Base-by-base conservation (phyloP, 2,797 vertebrate species). In the Anolis apletophallus region DNA sequence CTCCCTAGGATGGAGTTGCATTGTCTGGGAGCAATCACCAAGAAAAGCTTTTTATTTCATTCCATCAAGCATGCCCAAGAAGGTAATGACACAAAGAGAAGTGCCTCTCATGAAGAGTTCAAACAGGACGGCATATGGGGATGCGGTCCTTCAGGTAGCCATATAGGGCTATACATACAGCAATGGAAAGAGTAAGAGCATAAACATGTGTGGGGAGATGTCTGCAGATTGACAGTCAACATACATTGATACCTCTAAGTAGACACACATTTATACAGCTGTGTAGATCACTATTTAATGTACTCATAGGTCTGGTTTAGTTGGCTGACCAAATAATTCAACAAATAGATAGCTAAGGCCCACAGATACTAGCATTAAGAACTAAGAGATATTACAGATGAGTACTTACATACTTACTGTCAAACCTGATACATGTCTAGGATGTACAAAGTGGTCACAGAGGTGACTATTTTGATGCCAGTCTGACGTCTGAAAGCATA, bases 391-490 rank as follows among this genome's bases (percentile, higher is more conserved):
- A 64, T 85, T 84, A 21, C 0, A 55, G 57, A 1, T 57, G 73
- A 84, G 50, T 54, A n/a, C 71, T 84, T 90, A 73, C 4, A 91
- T 52, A 55, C 50, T 80, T 81, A 75, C 81, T 85, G 78, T 90
- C 89, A 88, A 84, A 83, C 29, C 77, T 79, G 59, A 32, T 84
- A 83, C 81, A 79, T 67, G 75, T 32, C 59, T 32, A 91, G 84
- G 91, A 34, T 82, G 89, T 92, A 89, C 85, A 88, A 83, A 86
- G 52, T 80, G 76, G 81, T 85, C 76, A 68, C 71, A 75, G 59
- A 80, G 76, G 71, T 83, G 81, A 82, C 74, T 36, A 93, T 92
- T 89, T 87, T 92, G 88, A 92, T 87, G 87, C 87, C 74, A 74
- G 74, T 76, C 1, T 0, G 54, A 85, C 79, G 40, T 88, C 17